phyloP scores from a whole-genome alignment of 1,140 invertebrate genomes.

The Neocloeon triangulifer region DNA sequence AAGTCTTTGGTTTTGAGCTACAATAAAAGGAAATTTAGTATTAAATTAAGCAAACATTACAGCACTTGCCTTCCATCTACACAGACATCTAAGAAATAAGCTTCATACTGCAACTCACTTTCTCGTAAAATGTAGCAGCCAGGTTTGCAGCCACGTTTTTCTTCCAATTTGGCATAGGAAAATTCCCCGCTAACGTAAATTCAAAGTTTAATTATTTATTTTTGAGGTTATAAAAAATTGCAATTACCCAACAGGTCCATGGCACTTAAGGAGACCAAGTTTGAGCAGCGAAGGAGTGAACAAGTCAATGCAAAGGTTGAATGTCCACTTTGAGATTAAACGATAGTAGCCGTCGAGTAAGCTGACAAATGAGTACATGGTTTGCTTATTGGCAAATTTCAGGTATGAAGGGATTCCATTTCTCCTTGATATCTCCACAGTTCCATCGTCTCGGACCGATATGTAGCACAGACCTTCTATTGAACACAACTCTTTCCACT shows the following conservation, averaged over 20 bases:
- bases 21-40: slow-evolving; percentile 11
- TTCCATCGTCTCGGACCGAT: slow-evolving; percentile 41
- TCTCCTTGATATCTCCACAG: slow-evolving; percentile 51
- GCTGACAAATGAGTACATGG: slow-evolving; percentile 58
- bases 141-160: slow-evolving; percentile 43
- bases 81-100: slow-evolving; percentile 59
- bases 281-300: slow-evolving; percentile 48
- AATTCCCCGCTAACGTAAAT: slow-evolving; percentile 60
- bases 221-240: no score
- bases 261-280: slow-evolving; percentile 52
- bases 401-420: slow-evolving; percentile 56
- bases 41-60: slow-evolving; percentile 6
- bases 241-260: slow-evolving; percentile 63
- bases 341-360: slow-evolving; percentile 72
- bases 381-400: slow-evolving; percentile 31
- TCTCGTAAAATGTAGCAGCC: slow-evolving; percentile 63
- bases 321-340: slow-evolving; percentile 68
- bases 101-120: slow-evolving; percentile 50
- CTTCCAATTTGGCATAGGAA: slow-evolving; percentile 56
- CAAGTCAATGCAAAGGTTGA: slow-evolving; percentile 62
- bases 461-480: slow-evolving; percentile 65
- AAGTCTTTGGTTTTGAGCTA: slow-evolving; percentile 40
- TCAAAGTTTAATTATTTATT: no score
- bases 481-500: slow-evolving; percentile 50
- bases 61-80: slow-evolving; percentile 32